Conservation (phyloP, 2,888 invertebrate genomes). For the Himalopsyche tibetana region DNA sequence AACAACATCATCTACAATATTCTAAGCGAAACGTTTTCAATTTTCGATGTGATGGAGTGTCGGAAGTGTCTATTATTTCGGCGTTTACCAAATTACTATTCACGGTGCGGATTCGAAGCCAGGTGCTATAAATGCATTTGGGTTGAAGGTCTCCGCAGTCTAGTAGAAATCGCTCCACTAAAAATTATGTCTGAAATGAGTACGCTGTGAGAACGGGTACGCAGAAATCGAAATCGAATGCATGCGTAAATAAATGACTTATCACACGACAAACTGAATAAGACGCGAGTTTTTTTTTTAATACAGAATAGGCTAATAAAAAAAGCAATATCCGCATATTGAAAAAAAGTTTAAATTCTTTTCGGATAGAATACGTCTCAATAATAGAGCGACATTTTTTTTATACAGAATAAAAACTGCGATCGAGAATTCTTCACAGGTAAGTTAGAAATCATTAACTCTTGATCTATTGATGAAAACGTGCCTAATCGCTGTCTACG, state of each 20-base stretch:
- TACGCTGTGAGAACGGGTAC: slow-evolving; percentile 12
- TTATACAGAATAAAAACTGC: too few species aligned
- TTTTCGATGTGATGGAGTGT: background rate
- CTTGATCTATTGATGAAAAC: too few species aligned
- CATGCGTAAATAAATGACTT: slow-evolving; percentile 9
- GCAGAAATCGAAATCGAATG: slow-evolving; percentile 16
- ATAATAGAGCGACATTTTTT: too few species aligned
- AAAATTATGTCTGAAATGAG: background rate
- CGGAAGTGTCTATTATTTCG: background rate
- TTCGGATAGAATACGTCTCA: too few species aligned
- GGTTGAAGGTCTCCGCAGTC: slow-evolving; percentile 50
- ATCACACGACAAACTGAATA: background rate
- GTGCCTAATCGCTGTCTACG: too few species aligned
- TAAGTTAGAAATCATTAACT: too few species aligned
- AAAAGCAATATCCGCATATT: too few species aligned
- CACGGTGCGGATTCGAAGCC: background rate
- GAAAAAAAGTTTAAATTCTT: too few species aligned
- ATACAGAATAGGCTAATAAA: background rate
- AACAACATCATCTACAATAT: too few species aligned
- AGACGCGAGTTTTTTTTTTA: background rate
- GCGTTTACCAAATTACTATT: background rate
- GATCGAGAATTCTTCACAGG: too few species aligned
- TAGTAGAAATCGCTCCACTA: slow-evolving; percentile 46
- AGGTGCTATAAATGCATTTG: slow-evolving; percentile 50
- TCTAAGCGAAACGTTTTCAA: background rate